Evolutionary conservation across 2,113 vertebrate genomes (phyloP).

Genomic region (Gulo gulo): DNA sequence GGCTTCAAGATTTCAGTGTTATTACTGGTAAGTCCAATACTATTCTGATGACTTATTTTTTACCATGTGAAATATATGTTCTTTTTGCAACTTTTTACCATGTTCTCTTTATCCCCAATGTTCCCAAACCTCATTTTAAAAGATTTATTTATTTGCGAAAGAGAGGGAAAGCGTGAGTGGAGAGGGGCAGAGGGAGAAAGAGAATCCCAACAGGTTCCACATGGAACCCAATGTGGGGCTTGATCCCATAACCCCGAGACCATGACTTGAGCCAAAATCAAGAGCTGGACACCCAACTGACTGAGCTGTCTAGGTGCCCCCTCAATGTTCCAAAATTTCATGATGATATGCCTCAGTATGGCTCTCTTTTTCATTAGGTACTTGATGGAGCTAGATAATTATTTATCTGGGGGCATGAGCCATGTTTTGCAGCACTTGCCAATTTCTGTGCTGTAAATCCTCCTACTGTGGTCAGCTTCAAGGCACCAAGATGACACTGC

Average conservation of each 20-base stretch:
- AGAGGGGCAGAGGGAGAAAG: not conserved
- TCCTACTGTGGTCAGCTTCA: not conserved
- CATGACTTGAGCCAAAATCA: not conserved
- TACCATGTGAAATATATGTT: not conserved
- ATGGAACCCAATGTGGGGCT: not conserved
- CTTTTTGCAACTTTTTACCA: not conserved
- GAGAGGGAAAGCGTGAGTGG: not conserved
- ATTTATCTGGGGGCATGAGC: not conserved
- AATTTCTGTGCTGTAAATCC: not conserved
- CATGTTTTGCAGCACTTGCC: not conserved
- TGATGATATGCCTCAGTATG: not conserved
- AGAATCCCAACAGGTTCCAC: not conserved
- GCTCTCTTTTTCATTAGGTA: not conserved
- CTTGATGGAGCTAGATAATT: not conserved
- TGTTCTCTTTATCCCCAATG: not conserved
- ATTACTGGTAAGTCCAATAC: not conserved
- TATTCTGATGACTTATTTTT: not conserved
- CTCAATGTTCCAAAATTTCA: not conserved
- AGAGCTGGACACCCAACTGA: not conserved
- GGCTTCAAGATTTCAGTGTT: not conserved
- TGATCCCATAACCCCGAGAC: not conserved
- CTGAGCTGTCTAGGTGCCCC: not conserved
- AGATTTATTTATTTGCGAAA: not conserved
- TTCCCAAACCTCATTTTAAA: not conserved
- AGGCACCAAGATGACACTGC: not conserved